A percentile compares a stretch with the other conserved stretches of the same genome.
Evolutionary conservation across 2,113 vertebrate species (phyloP).

Genomic region (Neomonachus schauinslandi): DNA sequence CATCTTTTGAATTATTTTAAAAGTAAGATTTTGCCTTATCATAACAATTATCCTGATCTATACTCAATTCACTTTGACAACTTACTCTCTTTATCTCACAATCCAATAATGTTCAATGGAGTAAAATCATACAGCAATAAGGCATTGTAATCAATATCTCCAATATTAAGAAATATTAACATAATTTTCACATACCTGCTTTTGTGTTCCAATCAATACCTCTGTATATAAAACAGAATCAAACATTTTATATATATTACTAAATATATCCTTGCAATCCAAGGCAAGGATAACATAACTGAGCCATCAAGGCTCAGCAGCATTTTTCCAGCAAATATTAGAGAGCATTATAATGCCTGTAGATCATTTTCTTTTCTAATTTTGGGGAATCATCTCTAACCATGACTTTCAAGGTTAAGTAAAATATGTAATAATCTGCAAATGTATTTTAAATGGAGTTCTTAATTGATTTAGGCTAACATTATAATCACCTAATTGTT

Average conservation of each 20-base stretch:
- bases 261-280: background rate
- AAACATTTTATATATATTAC: background rate
- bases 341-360: background rate
- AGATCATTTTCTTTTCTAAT: background rate
- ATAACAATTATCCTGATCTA: background rate
- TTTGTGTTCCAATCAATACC: background rate
- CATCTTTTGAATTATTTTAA: background rate
- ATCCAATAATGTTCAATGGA: slow-evolving; percentile 29
- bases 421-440: background rate
- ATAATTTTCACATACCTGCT: background rate
- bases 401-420: background rate
- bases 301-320: background rate
- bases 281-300: background rate
- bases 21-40: background rate
- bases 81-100: slow-evolving; percentile 43
- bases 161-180: background rate
- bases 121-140: background rate
- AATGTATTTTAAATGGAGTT: background rate
- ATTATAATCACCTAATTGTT: background rate
- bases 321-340: background rate
- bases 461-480: background rate
- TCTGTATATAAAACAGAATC: background rate
- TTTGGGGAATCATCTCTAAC: background rate
- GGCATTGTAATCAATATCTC: background rate
- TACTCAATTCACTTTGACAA: background rate